Evolutionary conservation across 2,113 vertebrate genomes (phyloP).

Genomic region (Melanerpes aurifrons): DNA sequence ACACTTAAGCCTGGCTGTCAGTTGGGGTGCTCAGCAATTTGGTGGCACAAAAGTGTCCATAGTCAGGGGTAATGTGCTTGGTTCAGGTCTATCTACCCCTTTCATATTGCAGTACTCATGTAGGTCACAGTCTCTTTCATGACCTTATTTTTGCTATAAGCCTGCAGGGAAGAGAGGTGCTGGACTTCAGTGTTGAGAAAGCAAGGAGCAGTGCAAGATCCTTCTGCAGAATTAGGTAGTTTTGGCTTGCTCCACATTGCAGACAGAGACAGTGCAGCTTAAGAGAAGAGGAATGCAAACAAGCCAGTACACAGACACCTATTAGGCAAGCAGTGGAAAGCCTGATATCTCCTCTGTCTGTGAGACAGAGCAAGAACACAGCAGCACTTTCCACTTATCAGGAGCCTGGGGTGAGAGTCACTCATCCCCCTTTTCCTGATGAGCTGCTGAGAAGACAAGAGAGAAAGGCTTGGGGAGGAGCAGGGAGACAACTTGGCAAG

Average conservation of each 20-base stretch:
- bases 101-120: neutral
- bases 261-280: neutral
- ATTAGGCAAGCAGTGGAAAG: neutral
- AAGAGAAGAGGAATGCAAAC: conserved; percentile 30
- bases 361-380: neutral
- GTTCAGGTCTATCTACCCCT: neutral
- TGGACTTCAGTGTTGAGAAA: neutral
- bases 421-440: neutral
- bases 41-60: neutral
- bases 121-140: neutral
- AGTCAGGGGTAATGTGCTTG: neutral
- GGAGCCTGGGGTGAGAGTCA: neutral
- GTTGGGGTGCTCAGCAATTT: neutral
- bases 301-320: neutral
- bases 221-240: neutral
- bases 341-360: neutral
- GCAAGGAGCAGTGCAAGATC: neutral
- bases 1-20: neutral
- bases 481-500: neutral
- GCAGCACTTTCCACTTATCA: neutral
- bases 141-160: neutral
- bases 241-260: neutral
- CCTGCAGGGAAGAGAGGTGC: neutral
- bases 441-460: neutral
- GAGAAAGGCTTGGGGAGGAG: neutral